Evolutionary conservation across 2,888 invertebrate species (phyloP).

Genomic region (Euphydryas editha): DNA sequence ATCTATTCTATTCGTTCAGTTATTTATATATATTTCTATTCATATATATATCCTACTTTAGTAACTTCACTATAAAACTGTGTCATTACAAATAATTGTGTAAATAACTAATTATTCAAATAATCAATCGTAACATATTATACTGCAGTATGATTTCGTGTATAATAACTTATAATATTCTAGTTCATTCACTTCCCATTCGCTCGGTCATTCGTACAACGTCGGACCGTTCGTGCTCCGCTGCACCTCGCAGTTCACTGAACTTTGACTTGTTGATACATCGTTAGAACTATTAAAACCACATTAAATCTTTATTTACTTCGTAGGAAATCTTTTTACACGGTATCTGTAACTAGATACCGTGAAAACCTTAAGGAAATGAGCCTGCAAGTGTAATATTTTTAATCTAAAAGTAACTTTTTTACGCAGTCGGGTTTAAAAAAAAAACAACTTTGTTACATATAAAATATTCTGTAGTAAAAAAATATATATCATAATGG

Average conservation of each 20-base stretch:
- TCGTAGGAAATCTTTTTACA: neutral
- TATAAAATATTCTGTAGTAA: too few relatives aligned
- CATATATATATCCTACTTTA: neutral
- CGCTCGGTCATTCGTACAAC: slow-evolving; percentile 44
- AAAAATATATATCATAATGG: too few relatives aligned
- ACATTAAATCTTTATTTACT: slow-evolving; percentile 1
- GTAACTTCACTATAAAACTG: too few relatives aligned
- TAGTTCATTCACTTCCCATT: slow-evolving; percentile 15
- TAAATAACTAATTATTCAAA: neutral
- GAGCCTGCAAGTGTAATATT: too few relatives aligned
- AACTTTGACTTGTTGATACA: slow-evolving; percentile 53
- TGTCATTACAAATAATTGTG: too few relatives aligned
- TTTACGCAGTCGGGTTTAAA: too few relatives aligned
- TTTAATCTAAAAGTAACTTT: too few relatives aligned
- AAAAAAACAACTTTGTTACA: too few relatives aligned
- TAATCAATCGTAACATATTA: neutral
- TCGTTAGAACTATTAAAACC: slow-evolving; percentile 30
- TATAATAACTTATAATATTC: slow-evolving; percentile 7
- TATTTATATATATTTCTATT: neutral
- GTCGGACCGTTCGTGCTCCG: slow-evolving; percentile 43
- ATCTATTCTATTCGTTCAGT: neutral
- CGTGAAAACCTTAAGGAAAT: too few relatives aligned
- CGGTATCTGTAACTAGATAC: too few relatives aligned
- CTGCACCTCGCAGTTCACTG: slow-evolving; percentile 45
- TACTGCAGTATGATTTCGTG: neutral